A percentile compares a stretch with the other conserved stretches of the same genome.
These are phyloP conservation scores for Meta bourneti DNA, from an alignment of 2,888 invertebrate genomes.

Conservation along the genomic window DNA sequence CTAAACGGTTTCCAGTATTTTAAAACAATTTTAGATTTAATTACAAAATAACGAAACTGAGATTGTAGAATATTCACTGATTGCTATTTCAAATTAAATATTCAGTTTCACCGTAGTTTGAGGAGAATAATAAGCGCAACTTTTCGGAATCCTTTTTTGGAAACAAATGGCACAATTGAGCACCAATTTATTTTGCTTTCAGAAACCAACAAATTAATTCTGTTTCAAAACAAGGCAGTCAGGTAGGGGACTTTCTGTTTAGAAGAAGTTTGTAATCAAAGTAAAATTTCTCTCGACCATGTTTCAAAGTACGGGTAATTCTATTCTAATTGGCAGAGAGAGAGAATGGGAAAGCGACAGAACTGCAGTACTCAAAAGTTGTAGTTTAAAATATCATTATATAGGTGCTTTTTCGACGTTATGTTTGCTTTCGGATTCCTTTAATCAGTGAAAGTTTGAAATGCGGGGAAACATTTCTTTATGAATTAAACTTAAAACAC, in stretches of 20 bases:
- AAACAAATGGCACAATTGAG: not conserved
- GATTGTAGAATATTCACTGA: not conserved
- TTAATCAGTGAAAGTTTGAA: not conserved
- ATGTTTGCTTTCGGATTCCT: not conserved
- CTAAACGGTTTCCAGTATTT: not conserved
- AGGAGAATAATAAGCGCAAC: not conserved
- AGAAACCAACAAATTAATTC: not conserved
- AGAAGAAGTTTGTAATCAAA: not conserved
- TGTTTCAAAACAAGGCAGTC: not conserved
- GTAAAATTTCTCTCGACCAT: not conserved
- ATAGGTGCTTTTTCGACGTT: not conserved
- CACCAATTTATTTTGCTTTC: not conserved
- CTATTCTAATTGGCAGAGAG: not conserved
- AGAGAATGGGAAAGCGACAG: not conserved
- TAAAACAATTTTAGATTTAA: not conserved
- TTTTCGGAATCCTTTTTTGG: not conserved
- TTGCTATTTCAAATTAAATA: not conserved
- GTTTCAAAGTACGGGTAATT: not conserved
- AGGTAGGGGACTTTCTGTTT: not conserved
- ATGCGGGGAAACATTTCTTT: too few relatives aligned
- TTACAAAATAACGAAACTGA: not conserved
- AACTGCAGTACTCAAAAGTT: not conserved
- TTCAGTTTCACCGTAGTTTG: not conserved
- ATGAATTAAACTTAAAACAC: too few relatives aligned
- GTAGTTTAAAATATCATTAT: not conserved